Base-by-base conservation (phyloP, 1,140 invertebrate genomes). In the Drosophila chauvacae region DNA sequence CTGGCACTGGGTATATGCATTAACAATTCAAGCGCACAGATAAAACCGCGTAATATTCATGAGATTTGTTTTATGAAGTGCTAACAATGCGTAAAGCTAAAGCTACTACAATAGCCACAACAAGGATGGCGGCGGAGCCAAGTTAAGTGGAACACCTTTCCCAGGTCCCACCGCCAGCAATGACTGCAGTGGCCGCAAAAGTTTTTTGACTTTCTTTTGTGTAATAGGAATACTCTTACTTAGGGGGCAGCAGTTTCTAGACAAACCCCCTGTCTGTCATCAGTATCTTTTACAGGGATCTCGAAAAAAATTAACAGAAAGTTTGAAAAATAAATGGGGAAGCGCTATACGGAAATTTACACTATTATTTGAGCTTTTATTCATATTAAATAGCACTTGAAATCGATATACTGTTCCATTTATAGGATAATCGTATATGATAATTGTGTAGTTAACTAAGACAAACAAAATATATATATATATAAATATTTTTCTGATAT, bases 31-130 rank as follows among this genome's bases (percentile, higher is more conserved):
- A 20, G 65, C 37, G 51, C 35, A 45, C 61, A 61, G 58, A 84
- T 72, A 85, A 85, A 76, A 80, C 64, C 72, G 55, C 61, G 81
- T 81, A 90, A 90, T 90, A 90, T 90, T 90, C 86, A 90, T 81
- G 81, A 90, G 85, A 72, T 88, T 85, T 68, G 81, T 79, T 90
- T 90, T 85, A 90, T 90, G 81, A 85, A 76, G 86, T 90, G 85
- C 85, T 85, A 90, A 90, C 85, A 90, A 81, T 81, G 86, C 86
- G 81, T 85, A 85, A 88, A 85, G 78, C 72, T 73, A 76, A 58
- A 74, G 59, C 63, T 77, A 82, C 63, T 80, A 82, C 66, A 79
- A 77, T 58, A 47, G 68, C 50, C 56, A 58, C 51, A 69, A 70
- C 50, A 57, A 39, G 57, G 63, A 47, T 30, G 20, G 26, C 47